Conservation (phyloP, 1,140 invertebrate species). For the Helicorthomorpha holstii region DNA sequence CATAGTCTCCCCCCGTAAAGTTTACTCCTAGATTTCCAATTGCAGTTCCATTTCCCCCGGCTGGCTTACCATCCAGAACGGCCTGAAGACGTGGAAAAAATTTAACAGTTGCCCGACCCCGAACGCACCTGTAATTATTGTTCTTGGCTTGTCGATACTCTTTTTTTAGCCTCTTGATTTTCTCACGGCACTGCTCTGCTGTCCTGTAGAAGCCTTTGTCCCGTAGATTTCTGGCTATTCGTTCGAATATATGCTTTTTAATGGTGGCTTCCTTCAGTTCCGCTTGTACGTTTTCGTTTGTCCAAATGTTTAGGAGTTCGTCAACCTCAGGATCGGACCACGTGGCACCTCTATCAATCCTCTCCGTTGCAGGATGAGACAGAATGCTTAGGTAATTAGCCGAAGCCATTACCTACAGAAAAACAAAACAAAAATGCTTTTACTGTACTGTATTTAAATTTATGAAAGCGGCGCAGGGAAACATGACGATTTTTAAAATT, state of each 20-base stretch:
- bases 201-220: neutral
- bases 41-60: neutral
- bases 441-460: too few relatives aligned
- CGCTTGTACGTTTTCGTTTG: neutral
- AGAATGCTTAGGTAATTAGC: neutral
- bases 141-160: constrained; percentile 1
- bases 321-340: constrained; percentile 2
- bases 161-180: constrained; percentile 1
- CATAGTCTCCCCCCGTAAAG: neutral
- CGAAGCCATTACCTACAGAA: too few relatives aligned
- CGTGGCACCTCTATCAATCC: neutral
- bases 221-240: neutral
- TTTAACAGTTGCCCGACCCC: neutral
- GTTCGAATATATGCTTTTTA: constrained; percentile 1
- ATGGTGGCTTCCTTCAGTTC: constrained; percentile 2
- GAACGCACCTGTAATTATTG: constrained; percentile 2
- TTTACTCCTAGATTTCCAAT: neutral
- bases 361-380: neutral
- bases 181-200: neutral
- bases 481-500: too few relatives aligned
- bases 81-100: neutral
- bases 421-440: too few relatives aligned
- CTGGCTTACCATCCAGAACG: neutral
- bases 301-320: neutral
- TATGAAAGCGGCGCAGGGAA: too few relatives aligned